Conservation (phyloP, 2,797 vertebrate species). For the Coracias cyanogaster region DNA sequence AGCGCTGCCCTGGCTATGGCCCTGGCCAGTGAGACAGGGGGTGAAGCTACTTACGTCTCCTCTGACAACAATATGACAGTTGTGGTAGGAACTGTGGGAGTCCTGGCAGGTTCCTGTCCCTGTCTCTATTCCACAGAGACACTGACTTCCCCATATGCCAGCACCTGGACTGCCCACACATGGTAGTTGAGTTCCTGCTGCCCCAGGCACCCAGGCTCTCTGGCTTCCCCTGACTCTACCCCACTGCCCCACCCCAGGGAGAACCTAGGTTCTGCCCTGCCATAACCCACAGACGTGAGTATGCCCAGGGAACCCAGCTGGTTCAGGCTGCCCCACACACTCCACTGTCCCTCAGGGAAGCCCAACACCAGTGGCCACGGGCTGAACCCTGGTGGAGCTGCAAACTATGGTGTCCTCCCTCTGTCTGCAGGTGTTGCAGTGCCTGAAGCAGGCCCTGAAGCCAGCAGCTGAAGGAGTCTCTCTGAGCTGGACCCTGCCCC, state of each 20-base stretch:
- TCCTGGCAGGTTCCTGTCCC: background rate
- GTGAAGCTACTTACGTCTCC: background rate
- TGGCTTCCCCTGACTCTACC: background rate
- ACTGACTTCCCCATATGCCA: background rate
- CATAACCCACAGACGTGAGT: background rate
- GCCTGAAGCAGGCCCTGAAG: background rate
- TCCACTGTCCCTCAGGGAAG: background rate
- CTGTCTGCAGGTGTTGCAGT: background rate
- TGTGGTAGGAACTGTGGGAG: background rate
- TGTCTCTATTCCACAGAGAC: background rate
- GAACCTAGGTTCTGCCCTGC: background rate
- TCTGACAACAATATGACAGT: background rate
- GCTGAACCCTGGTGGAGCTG: background rate
- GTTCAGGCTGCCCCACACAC: background rate
- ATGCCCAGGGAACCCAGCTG: background rate
- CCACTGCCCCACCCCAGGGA: background rate
- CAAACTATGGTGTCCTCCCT: background rate
- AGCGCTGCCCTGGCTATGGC: background rate
- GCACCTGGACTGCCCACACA: background rate
- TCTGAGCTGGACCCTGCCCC: background rate
- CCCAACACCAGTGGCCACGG: accelerated
- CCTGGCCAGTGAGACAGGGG: background rate
- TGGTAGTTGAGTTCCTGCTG: background rate
- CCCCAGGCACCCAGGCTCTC: background rate
- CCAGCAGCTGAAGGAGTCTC: background rate